These are phyloP conservation scores for Cheilosia grossa DNA, from an alignment of 2,888 invertebrate species.

Conservation along the genomic window DNA sequence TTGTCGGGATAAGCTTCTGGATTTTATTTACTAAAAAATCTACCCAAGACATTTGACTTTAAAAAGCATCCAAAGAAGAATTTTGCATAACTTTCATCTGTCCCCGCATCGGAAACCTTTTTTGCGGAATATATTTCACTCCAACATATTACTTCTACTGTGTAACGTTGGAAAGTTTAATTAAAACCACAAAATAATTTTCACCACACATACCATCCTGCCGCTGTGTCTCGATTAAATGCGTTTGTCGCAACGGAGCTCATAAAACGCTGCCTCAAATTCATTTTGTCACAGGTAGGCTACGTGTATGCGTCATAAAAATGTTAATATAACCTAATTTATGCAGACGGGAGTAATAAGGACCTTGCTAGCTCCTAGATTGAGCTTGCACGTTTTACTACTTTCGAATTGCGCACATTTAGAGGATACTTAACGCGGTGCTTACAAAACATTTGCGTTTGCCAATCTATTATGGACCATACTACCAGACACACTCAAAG, in stretches of 20 bases:
- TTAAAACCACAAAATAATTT: conserved; percentile 12
- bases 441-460: background rate
- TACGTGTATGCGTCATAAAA: conserved; percentile 27
- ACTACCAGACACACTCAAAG: background rate
- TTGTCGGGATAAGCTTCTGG: too few species aligned
- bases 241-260: background rate
- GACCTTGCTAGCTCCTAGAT: background rate
- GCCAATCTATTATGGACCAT: background rate
- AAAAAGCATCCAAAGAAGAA: too few species aligned
- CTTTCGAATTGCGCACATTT: conserved; percentile 29
- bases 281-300: conserved; percentile 18
- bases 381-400: conserved; percentile 17
- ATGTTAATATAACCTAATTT: conserved; percentile 36
- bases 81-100: too few species aligned
- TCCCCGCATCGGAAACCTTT: too few species aligned
- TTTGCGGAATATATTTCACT: too few species aligned
- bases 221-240: background rate
- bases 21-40: too few species aligned
- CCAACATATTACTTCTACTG: background rate
- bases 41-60: too few species aligned
- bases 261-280: conserved; percentile 1
- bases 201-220: background rate
- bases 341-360: conserved; percentile 32
- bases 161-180: conserved; percentile 4
- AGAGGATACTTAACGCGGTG: conserved; percentile 7